These are phyloP conservation scores for Chelon auratus DNA, from an alignment of 2,797 vertebrate species.

Conservation along the genomic window DNA sequence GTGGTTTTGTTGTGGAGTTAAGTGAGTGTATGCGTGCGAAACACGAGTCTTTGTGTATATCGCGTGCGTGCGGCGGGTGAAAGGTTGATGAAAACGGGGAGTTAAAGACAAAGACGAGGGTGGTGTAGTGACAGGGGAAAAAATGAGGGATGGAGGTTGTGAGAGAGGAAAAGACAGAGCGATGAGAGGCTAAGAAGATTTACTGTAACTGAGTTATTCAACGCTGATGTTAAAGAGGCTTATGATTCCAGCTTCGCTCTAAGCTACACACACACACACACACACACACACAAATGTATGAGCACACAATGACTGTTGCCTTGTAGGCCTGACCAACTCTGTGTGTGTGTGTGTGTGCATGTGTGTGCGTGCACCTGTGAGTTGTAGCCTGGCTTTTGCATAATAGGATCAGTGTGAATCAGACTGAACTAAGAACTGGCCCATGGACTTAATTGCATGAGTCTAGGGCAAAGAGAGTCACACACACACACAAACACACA, in stretches of 20 bases:
- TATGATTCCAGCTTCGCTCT: conserved; percentile 88
- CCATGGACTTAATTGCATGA: conserved; percentile 14
- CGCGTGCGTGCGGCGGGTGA: not conserved
- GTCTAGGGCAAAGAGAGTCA: not conserved
- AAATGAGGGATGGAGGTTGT: conserved; percentile 8
- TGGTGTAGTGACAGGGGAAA: not conserved
- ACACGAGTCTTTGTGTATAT: conserved; percentile 5
- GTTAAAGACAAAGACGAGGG: not conserved
- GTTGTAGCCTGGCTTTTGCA: not conserved
- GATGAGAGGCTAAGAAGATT: conserved; percentile 88
- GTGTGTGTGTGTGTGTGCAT: not conserved
- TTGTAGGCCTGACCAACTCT: not conserved
- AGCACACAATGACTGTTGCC: conserved; percentile 7
- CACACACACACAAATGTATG: conserved; percentile 3
- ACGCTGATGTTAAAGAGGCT: conserved; percentile 94
- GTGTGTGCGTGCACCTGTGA: not conserved
- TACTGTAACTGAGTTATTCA: conserved; percentile 90
- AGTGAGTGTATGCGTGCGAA: conserved; percentile 22
- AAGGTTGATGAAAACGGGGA: not conserved
- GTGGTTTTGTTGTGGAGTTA: conserved; percentile 78
- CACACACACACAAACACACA: no score
- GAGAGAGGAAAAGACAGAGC: conserved; percentile 17
- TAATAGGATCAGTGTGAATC: conserved; percentile 25
- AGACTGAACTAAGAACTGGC: conserved; percentile 26
- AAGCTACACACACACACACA: conserved; percentile 45